Percentiles rank a stretch among this genome's conserved stretches.
These are phyloP conservation scores for Hystrix brachyura DNA, from an alignment of 2,113 vertebrate genomes.

Conservation along the genomic window DNA sequence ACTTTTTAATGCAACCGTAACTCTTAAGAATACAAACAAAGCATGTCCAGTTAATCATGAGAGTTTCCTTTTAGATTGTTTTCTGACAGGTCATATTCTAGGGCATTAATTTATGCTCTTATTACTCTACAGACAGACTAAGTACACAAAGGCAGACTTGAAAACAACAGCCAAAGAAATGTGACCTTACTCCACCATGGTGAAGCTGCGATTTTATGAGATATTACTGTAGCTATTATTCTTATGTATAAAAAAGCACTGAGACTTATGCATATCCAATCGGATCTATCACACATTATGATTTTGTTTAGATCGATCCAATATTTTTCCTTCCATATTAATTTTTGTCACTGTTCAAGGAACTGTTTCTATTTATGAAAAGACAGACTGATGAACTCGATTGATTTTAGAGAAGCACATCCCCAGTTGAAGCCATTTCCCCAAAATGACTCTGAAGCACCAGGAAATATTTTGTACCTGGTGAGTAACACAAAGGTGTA, in stretches of 20 bases:
- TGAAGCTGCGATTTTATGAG: neutral
- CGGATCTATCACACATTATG: neutral
- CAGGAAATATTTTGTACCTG: neutral
- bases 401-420: neutral
- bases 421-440: neutral
- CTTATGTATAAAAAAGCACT: neutral
- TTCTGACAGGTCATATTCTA: slow-evolving; percentile 49
- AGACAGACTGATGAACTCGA: neutral
- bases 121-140: neutral
- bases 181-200: neutral
- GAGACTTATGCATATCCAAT: neutral
- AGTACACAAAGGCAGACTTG: neutral
- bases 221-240: neutral
- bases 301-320: neutral
- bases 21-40: slow-evolving; percentile 60
- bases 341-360: neutral
- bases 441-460: neutral
- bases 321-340: neutral
- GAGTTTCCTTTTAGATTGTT: slow-evolving; percentile 11
- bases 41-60: slow-evolving; percentile 27
- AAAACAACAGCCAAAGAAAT: slow-evolving; percentile 6
- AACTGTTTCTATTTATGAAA: neutral
- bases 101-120: slow-evolving; percentile 35
- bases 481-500: neutral
- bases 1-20: slow-evolving; percentile 67